A percentile compares a stretch with the other conserved stretches of the same genome.
phyloP scores from a whole-genome alignment of 2,113 vertebrate genomes.

The Cheirogaleus medius region DNA sequence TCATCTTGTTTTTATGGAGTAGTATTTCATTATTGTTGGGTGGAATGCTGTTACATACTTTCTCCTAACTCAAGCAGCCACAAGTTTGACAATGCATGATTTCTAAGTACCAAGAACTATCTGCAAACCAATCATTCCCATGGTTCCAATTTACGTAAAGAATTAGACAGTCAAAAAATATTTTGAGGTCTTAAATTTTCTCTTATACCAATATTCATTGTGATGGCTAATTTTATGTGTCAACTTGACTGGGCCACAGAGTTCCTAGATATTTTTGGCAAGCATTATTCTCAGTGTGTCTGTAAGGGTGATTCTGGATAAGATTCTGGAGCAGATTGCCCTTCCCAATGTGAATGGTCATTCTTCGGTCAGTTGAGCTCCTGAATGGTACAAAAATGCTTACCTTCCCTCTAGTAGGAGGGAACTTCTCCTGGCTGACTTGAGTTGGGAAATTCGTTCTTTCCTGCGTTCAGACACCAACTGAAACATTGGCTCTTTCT shows the following conservation, averaged over 20 bases:
- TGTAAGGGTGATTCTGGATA: neutral
- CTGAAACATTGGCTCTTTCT: neutral
- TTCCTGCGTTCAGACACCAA: neutral
- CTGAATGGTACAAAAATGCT: neutral
- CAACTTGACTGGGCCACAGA: neutral
- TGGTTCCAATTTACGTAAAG: neutral
- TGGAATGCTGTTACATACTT: neutral
- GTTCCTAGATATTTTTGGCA: neutral
- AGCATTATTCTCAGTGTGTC: neutral
- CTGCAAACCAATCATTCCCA: neutral
- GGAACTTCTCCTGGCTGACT: neutral
- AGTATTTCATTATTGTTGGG: neutral
- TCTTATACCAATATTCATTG: neutral
- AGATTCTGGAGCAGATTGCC: neutral
- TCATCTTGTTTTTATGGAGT: neutral
- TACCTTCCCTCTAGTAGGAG: rapidly evolving
- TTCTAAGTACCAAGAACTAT: neutral
- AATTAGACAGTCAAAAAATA: neutral
- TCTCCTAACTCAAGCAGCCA: neutral
- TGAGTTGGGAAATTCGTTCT: neutral
- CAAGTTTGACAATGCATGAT: neutral
- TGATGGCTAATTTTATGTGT: neutral
- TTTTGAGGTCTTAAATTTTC: neutral
- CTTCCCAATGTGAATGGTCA: too few relatives aligned
- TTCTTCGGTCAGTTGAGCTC: neutral